Conservation (phyloP, 1,140 invertebrate genomes). For the Pogonomyrmex californicus region DNA sequence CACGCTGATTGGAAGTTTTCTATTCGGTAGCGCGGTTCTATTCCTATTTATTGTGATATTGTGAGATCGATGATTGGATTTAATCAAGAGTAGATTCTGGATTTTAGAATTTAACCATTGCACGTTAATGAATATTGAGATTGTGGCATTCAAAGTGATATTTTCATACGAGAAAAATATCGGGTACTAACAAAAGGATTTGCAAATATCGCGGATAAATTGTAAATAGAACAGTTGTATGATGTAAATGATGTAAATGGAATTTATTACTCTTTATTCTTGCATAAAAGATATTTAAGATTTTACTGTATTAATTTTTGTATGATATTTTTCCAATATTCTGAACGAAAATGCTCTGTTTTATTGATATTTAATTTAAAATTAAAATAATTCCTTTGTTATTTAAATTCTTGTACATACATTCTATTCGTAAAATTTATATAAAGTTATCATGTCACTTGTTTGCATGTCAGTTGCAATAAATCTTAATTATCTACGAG, state of each 20-base stretch:
- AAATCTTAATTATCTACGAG: not conserved
- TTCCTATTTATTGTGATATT: constrained; percentile 46
- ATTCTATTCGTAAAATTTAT: not conserved
- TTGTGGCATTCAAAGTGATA: constrained; percentile 10
- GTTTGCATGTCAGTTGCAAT: not conserved
- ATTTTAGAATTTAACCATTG: constrained; percentile 46
- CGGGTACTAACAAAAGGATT: not conserved
- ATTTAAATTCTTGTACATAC: not conserved
- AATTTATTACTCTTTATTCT: not conserved
- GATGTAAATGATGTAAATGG: not conserved
- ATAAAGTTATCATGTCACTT: not conserved
- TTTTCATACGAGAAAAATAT: constrained; percentile 24
- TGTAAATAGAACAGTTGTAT: constrained; percentile 12
- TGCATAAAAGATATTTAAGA: not conserved
- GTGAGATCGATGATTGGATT: constrained; percentile 50
- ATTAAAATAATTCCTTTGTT: not conserved
- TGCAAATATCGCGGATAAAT: constrained; percentile 3
- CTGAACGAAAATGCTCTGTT: no score
- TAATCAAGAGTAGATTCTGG: constrained; percentile 39
- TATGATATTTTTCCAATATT: not conserved
- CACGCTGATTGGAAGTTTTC: constrained; percentile 68
- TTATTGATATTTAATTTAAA: not conserved
- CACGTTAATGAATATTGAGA: constrained; percentile 41
- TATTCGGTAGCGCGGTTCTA: constrained; percentile 40
- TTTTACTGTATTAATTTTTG: not conserved